Percentiles rank a stretch among this genome's conserved stretches.
phyloP scores from a whole-genome alignment of 2,113 vertebrate genomes.

The Felis catus region F.catus_Fca126_mat1.0 CM031413.1:27185001-27185500 shows the following conservation, averaged over 20 bases:
- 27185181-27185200: background rate
- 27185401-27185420: background rate
- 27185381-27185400: background rate
- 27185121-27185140: no score
- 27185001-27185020: no score
- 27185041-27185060: no score
- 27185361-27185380: background rate
- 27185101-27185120: no score
- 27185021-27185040: no score
- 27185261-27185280: background rate
- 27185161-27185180: no score
- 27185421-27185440: background rate
- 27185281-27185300: slow-evolving; percentile 25
- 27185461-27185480: background rate
- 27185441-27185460: background rate
- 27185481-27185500: background rate
- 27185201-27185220: slow-evolving; percentile 1
- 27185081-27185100: no score
- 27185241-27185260: background rate
- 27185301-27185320: slow-evolving; percentile 43
- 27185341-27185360: background rate
- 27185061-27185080: no score
- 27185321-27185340: slow-evolving; percentile 1
- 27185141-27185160: no score
- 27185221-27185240: background rate